These are phyloP conservation scores for Volucella inanis DNA, from an alignment of 2,888 invertebrate species.

Conservation along the genomic window DNA sequence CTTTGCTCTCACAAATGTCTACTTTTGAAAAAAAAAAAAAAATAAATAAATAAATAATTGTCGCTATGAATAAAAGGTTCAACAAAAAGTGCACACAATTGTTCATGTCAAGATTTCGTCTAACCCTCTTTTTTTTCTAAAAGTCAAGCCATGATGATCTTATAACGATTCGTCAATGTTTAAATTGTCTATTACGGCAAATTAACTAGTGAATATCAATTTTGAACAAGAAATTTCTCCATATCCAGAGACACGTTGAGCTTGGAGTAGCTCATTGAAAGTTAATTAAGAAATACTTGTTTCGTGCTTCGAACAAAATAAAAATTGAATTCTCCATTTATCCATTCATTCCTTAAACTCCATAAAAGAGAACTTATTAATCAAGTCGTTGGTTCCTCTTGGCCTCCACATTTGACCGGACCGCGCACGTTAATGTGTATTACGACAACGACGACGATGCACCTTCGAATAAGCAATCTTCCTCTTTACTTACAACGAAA, in stretches of 20 bases:
- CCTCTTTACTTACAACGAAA: constrained; percentile 23
- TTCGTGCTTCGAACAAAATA: constrained; percentile 32
- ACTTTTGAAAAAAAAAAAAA: background rate
- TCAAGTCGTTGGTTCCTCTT: constrained; percentile 4
- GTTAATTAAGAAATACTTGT: constrained; percentile 71
- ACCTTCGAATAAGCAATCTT: constrained; percentile 66
- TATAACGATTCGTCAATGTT: constrained; percentile 11
- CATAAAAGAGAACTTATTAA: constrained; percentile 61
- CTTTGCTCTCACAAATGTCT: constrained; percentile 46
- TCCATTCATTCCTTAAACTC: constrained; percentile 66
- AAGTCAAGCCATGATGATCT: constrained; percentile 24
- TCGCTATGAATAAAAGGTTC: constrained; percentile 17
- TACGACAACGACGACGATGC: constrained; percentile 29
- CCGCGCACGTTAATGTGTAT: too few species aligned
- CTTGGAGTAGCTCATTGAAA: constrained; percentile 53
- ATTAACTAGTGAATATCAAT: constrained; percentile 41
- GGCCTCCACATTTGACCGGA: too few species aligned
- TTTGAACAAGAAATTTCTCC: constrained; percentile 49
- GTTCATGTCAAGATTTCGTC: constrained; percentile 24
- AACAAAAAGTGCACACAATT: constrained; percentile 6
- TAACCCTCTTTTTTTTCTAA: constrained; percentile 37
- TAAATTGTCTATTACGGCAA: constrained; percentile 28
- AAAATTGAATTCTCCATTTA: constrained; percentile 47
- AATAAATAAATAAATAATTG: background rate
- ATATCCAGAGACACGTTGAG: constrained; percentile 25